These are phyloP conservation scores for Panopea generosa DNA, from an alignment of 2,888 invertebrate species.

Conservation along the genomic window DNA sequence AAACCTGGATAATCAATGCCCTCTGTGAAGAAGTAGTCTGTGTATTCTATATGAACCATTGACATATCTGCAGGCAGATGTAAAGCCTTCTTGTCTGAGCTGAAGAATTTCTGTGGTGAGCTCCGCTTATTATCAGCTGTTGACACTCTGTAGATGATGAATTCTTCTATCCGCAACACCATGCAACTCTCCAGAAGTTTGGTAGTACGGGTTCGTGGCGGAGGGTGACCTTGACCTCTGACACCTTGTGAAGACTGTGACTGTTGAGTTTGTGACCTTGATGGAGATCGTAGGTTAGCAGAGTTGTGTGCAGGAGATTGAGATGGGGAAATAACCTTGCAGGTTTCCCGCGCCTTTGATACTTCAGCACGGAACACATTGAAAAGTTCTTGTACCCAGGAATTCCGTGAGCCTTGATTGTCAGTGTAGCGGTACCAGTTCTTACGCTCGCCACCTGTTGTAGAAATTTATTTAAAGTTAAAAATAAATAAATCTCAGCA, in stretches of 20 bases:
- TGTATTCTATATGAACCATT: slow-evolving; percentile 97
- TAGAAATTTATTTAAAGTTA: not conserved
- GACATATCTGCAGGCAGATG: slow-evolving; percentile 95
- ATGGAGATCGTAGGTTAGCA: slow-evolving; percentile 41
- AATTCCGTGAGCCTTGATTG: slow-evolving; percentile 87
- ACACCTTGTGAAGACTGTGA: slow-evolving; percentile 8
- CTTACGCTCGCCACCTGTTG: slow-evolving; percentile 90
- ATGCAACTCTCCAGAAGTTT: slow-evolving; percentile 95
- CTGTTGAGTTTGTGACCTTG: not conserved
- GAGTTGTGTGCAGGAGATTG: slow-evolving; percentile 64
- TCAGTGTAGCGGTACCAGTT: slow-evolving; percentile 96
- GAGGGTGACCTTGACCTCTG: slow-evolving; percentile 37
- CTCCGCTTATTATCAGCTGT: slow-evolving; percentile 87
- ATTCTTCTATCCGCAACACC: slow-evolving; percentile 95
- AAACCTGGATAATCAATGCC: slow-evolving; percentile 84
- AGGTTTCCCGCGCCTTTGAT: slow-evolving; percentile 84
- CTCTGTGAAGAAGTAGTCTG: slow-evolving; percentile 96
- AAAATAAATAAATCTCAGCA: not conserved
- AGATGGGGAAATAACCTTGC: slow-evolving; percentile 67
- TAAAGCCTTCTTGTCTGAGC: slow-evolving; percentile 89
- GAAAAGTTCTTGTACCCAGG: slow-evolving; percentile 95
- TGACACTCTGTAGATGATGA: slow-evolving; percentile 94
- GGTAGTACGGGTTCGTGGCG: slow-evolving; percentile 63
- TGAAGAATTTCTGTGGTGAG: slow-evolving; percentile 91
- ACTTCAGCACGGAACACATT: slow-evolving; percentile 92